Evolutionary conservation across 2,888 invertebrate species (phyloP).

Genomic region (Rhagium mordax): DNA sequence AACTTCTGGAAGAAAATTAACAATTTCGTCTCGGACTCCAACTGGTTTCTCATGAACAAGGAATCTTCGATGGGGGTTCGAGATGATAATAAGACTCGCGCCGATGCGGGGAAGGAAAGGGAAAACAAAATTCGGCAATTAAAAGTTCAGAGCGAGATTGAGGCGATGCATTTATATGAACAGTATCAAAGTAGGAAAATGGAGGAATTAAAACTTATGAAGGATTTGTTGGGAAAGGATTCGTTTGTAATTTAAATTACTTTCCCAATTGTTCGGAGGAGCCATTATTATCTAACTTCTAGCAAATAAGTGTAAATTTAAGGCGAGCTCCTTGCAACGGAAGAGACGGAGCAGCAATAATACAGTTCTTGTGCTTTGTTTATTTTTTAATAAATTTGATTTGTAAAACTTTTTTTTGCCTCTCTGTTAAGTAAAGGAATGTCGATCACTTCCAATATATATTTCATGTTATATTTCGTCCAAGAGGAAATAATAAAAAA

Average conservation of each 20-base stretch:
- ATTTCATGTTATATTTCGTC: too few species aligned
- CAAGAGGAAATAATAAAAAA: too few species aligned
- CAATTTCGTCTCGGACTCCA: conserved; percentile 26
- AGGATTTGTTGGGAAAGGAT: conserved; percentile 29
- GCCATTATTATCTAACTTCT: background rate
- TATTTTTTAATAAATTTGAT: background rate
- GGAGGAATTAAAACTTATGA: conserved; percentile 37
- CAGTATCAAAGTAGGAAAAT: conserved; percentile 46
- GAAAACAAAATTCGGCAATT: conserved; percentile 32
- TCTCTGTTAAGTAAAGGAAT: too few species aligned
- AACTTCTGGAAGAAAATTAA: conserved; percentile 38
- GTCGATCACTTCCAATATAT: too few species aligned
- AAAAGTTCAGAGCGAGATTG: conserved; percentile 46
- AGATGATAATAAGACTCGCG: background rate
- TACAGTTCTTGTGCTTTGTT: background rate
- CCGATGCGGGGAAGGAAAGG: background rate
- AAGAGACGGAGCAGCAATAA: background rate
- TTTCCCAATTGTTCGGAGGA: conserved; percentile 26
- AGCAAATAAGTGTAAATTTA: conserved; percentile 8
- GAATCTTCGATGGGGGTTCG: background rate
- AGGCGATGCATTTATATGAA: conserved; percentile 40
- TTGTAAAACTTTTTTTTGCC: too few species aligned
- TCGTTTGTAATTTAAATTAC: conserved; percentile 37
- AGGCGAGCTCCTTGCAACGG: background rate
- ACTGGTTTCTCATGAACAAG: conserved; percentile 18